A percentile compares a stretch with the other conserved stretches of the same genome.
Conservation (phyloP, 2,888 invertebrate genomes). For the Melitaea athalia region DNA sequence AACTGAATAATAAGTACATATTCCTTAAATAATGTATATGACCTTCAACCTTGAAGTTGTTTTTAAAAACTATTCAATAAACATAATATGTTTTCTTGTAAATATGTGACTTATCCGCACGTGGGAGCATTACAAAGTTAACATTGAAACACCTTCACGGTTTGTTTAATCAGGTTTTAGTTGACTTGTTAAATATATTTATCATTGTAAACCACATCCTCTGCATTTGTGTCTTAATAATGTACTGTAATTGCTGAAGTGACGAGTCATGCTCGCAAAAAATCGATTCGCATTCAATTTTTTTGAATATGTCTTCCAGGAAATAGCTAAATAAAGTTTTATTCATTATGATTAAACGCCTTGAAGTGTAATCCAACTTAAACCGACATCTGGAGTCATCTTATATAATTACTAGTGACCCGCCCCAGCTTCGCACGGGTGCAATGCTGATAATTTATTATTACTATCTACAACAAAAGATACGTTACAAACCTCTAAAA, state of each 20-base stretch:
- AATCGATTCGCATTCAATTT: neutral
- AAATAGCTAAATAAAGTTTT: too few relatives aligned
- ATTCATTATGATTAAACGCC: too few relatives aligned
- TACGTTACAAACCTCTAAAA: too few relatives aligned
- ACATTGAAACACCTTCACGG: slow-evolving; percentile 7
- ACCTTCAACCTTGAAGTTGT: slow-evolving; percentile 8
- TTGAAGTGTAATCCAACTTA: too few relatives aligned
- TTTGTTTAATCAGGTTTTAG: neutral
- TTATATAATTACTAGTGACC: too few relatives aligned
- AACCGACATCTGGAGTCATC: too few relatives aligned
- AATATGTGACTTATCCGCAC: slow-evolving; percentile 1
- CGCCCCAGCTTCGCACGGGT: too few relatives aligned
- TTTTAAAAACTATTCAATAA: neutral
- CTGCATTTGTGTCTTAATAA: neutral
- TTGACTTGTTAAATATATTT: neutral
- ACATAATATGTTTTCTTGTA: neutral
- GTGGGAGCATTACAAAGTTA: neutral
- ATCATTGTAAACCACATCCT: neutral
- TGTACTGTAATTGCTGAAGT: too few relatives aligned
- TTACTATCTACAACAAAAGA: too few relatives aligned
- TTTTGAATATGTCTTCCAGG: too few relatives aligned
- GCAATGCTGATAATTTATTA: too few relatives aligned
- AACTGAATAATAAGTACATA: neutral
- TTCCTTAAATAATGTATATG: slow-evolving; percentile 4
- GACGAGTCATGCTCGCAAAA: too few relatives aligned